phyloP scores from a whole-genome alignment of 2,113 vertebrate genomes.

The Notarius lentiginosus region DNA sequence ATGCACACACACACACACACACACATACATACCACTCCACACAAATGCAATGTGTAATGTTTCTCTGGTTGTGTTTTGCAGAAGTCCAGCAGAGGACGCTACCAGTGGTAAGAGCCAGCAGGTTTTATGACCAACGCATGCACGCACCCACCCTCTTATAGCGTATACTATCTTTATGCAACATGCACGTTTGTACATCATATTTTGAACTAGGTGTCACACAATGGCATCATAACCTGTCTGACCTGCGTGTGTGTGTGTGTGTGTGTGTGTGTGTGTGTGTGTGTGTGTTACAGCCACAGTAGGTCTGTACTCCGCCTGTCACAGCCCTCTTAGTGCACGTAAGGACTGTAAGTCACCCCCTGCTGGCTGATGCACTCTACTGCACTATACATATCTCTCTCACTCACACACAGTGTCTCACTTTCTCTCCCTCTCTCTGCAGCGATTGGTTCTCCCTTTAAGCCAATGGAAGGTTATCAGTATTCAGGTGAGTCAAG shows the following conservation, averaged over 20 bases:
- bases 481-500: slow-evolving; percentile 88
- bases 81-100: slow-evolving; percentile 8
- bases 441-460: slow-evolving; percentile 93
- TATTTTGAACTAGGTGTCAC: background rate
- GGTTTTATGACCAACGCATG: background rate
- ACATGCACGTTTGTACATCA: background rate
- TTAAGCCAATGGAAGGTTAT: slow-evolving; percentile 96
- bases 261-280: slow-evolving; percentile 21
- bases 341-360: slow-evolving; percentile 76
- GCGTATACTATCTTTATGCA: background rate
- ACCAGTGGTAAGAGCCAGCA: slow-evolving; percentile 5
- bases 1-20: background rate
- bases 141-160: background rate
- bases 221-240: background rate
- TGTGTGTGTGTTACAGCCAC: slow-evolving; percentile 57
- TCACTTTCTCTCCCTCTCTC: slow-evolving; percentile 46
- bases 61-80: background rate
- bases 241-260: slow-evolving; percentile 17
- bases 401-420: background rate
- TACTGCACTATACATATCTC: slow-evolving; percentile 11
- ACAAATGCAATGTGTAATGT: background rate
- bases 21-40: background rate
- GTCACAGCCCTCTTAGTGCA: slow-evolving; percentile 68
- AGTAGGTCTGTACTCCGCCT: slow-evolving; percentile 65
- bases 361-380: background rate